Conservation (phyloP, 2,113 vertebrate species). For the Rhadina sibilatrix region DNA sequence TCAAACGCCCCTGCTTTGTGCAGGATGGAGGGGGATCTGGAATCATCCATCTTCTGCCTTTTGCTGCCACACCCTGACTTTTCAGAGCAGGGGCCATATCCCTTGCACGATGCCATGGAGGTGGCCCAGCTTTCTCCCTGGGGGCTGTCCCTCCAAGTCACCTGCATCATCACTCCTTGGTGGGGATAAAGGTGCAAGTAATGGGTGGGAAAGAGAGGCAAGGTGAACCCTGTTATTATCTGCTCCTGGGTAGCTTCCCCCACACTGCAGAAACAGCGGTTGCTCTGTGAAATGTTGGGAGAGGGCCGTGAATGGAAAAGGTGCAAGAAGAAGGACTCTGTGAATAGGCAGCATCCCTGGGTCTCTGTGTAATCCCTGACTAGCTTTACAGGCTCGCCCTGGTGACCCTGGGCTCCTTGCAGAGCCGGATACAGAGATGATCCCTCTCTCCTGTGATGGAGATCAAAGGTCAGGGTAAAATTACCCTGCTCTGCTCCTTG, state of each 20-base stretch:
- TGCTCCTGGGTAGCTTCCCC: background rate
- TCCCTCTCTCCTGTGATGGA: slow-evolving; percentile 12
- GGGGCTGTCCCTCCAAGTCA: background rate
- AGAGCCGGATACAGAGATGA: slow-evolving; percentile 63
- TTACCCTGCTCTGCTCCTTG: slow-evolving; percentile 39
- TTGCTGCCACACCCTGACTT: background rate
- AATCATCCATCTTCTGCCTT: background rate
- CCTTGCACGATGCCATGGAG: background rate
- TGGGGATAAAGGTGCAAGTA: background rate
- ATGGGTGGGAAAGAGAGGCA: background rate
- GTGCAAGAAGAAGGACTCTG: background rate
- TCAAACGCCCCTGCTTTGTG: background rate
- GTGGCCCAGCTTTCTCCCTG: background rate
- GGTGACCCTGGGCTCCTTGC: slow-evolving; percentile 56
- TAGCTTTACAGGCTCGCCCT: background rate
- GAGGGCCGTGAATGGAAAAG: slow-evolving; percentile 1
- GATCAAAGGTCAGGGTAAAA: slow-evolving; percentile 65
- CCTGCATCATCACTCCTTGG: background rate
- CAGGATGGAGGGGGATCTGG: background rate
- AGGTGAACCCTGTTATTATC: background rate
- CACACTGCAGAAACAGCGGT: background rate
- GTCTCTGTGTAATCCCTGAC: slow-evolving; percentile 36
- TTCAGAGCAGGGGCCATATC: background rate
- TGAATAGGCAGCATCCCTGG: background rate
- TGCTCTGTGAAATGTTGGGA: background rate